These are phyloP conservation scores for Trachelus tabidus DNA, from an alignment of 2,888 invertebrate genomes.

Conservation along the genomic window DNA sequence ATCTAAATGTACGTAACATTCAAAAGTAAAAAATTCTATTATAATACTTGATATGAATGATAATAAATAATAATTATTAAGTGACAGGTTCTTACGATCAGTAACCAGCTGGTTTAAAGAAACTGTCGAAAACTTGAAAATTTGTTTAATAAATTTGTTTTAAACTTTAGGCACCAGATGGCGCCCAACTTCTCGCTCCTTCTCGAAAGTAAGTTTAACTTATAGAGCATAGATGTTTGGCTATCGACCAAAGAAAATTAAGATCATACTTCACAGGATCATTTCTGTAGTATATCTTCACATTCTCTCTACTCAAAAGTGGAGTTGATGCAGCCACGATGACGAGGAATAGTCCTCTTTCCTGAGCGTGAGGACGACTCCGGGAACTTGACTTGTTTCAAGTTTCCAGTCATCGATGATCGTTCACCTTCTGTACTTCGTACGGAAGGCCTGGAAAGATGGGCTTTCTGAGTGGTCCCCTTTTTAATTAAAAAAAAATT, in stretches of 20 bases:
- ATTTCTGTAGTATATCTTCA: slow-evolving; percentile 76
- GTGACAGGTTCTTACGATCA: background rate
- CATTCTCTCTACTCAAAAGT: slow-evolving; percentile 68
- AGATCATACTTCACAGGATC: slow-evolving; percentile 73
- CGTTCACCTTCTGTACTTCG: slow-evolving; percentile 17
- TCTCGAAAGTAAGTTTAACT: background rate
- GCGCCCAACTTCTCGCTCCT: background rate
- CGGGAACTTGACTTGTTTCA: slow-evolving; percentile 11
- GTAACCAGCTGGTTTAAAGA: background rate
- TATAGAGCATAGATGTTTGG: background rate
- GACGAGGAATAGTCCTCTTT: slow-evolving; percentile 70
- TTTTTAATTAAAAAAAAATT: background rate
- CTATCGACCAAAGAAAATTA: slow-evolving; percentile 22
- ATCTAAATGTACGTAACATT: background rate
- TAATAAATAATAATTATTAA: background rate
- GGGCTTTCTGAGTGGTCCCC: slow-evolving; percentile 20
- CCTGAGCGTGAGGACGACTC: slow-evolving; percentile 36
- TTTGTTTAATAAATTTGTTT: background rate
- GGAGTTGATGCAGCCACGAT: slow-evolving; percentile 70
- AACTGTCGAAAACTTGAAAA: background rate
- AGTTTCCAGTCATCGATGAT: slow-evolving; percentile 19
- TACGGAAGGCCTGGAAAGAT: slow-evolving; percentile 8
- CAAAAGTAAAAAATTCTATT: background rate
- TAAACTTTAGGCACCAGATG: background rate
- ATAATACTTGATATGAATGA: background rate